Conservation (phyloP, 2,888 invertebrate species). For the Dicranocentrus wangi region DNA sequence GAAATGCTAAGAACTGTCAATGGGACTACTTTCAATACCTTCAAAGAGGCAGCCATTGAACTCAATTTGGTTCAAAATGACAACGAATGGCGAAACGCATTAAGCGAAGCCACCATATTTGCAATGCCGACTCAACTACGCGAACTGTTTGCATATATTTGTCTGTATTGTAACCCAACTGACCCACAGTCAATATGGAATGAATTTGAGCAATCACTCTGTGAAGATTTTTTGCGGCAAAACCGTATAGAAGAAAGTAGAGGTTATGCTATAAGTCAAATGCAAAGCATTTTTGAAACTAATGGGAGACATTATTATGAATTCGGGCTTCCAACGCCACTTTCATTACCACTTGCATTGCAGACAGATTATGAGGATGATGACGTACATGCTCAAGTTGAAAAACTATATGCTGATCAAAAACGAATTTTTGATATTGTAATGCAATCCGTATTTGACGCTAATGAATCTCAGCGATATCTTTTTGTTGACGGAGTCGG, state of each 20-base stretch:
- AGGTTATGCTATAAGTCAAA: conserved; percentile 40
- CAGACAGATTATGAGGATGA: not conserved
- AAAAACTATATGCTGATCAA: conserved; percentile 27
- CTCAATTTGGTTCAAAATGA: conserved; percentile 71
- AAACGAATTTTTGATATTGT: conserved; percentile 34
- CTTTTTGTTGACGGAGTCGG: conserved; percentile 74
- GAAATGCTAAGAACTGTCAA: conserved; percentile 71
- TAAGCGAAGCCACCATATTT: conserved; percentile 70
- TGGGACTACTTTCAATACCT: conserved; percentile 67
- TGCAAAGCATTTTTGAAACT: conserved; percentile 36
- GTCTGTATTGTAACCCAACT: conserved; percentile 63
- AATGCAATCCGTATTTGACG: not conserved
- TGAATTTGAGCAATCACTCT: conserved; percentile 65
- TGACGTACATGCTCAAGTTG: conserved; percentile 59
- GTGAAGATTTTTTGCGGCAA: conserved; percentile 53
- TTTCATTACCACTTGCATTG: not conserved
- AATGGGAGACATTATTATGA: conserved; percentile 22
- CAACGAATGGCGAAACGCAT: conserved; percentile 68
- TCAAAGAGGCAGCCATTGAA: conserved; percentile 67
- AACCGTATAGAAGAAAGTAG: conserved; percentile 34
- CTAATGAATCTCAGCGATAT: conserved; percentile 4
- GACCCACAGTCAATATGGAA: conserved; percentile 72
- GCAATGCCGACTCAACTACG: conserved; percentile 73
- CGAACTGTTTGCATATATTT: conserved; percentile 69
- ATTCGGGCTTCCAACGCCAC: conserved; percentile 43